A percentile compares a stretch with the other conserved stretches of the same genome.
These are phyloP conservation scores for Ernsta delagoae DNA, from an alignment of 2,888 invertebrate genomes.

Conservation along the genomic window DNA sequence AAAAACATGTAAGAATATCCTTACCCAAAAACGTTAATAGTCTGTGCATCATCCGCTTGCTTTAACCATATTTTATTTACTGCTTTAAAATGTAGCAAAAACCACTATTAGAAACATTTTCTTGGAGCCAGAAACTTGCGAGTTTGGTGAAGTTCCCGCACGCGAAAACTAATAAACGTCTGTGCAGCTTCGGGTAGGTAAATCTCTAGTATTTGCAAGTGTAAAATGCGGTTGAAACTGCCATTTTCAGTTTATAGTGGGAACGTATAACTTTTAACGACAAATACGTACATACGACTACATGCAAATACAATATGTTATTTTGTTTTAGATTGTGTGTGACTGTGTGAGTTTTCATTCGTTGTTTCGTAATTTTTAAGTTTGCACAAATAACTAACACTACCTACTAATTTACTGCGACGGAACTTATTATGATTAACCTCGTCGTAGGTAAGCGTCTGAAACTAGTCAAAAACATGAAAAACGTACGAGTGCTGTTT, in stretches of 20 bases:
- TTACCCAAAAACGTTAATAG: too few relatives aligned
- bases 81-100: neutral
- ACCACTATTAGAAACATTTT: slow-evolving; percentile 16
- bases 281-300: slow-evolving; percentile 1
- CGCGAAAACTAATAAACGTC: slow-evolving; percentile 36
- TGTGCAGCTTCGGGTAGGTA: slow-evolving; percentile 31
- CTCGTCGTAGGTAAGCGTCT: too few relatives aligned
- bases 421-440: too few relatives aligned
- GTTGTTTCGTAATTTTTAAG: too few relatives aligned
- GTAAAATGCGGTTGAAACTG: slow-evolving; percentile 24
- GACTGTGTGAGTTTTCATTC: too few relatives aligned
- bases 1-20: too few relatives aligned
- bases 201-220: slow-evolving; percentile 35
- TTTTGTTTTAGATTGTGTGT: too few relatives aligned
- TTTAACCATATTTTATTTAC: neutral
- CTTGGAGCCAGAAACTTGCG: slow-evolving; percentile 10
- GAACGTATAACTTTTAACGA: slow-evolving; percentile 18
- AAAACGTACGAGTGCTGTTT: too few relatives aligned
- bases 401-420: too few relatives aligned
- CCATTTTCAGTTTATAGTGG: slow-evolving; percentile 27
- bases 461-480: too few relatives aligned
- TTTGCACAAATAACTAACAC: too few relatives aligned
- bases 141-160: slow-evolving; percentile 30
- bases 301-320: neutral
- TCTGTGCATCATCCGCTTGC: too few relatives aligned